Conservation (phyloP, 2,113 vertebrate genomes). For the Nyctereutes procyonoides region DNA sequence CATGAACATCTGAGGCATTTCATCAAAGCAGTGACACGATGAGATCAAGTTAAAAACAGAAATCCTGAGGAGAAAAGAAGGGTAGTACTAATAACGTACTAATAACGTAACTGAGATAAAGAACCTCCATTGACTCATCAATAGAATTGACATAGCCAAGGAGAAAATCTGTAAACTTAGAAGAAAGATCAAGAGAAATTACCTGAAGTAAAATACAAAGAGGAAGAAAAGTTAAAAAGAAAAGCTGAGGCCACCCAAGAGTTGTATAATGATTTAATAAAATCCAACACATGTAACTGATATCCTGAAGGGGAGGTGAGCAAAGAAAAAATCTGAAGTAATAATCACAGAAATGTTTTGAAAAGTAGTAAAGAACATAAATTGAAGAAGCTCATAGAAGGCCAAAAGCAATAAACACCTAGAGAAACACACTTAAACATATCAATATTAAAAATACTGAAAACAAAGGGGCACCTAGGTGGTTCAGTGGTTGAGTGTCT, state of each 20-base stretch:
- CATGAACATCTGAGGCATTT: not conserved
- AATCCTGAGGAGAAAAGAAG: not conserved
- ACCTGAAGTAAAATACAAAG: not conserved
- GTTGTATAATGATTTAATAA: not conserved
- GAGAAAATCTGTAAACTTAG: not conserved
- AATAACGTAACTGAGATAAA: not conserved
- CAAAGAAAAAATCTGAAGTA: not conserved
- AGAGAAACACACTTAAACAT: not conserved
- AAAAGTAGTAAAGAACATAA: not conserved
- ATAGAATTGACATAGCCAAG: not conserved
- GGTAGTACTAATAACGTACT: not conserved
- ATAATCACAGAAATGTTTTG: not conserved
- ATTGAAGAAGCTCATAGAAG: not conserved
- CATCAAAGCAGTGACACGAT: not conserved
- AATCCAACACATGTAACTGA: not conserved
- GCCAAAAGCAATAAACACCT: not conserved
- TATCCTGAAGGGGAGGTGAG: not conserved
- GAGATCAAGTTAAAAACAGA: not conserved
- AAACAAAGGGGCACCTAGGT: not conserved
- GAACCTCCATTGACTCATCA: not conserved
- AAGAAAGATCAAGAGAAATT: not conserved
- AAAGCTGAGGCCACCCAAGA: not conserved
- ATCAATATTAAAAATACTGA: not conserved
- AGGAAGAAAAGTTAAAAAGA: not conserved
- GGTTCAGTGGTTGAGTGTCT: too few relatives aligned